These are phyloP conservation scores for Aepyceros melampus DNA, from an alignment of 2,113 vertebrate genomes.

Conservation along the genomic window DNA sequence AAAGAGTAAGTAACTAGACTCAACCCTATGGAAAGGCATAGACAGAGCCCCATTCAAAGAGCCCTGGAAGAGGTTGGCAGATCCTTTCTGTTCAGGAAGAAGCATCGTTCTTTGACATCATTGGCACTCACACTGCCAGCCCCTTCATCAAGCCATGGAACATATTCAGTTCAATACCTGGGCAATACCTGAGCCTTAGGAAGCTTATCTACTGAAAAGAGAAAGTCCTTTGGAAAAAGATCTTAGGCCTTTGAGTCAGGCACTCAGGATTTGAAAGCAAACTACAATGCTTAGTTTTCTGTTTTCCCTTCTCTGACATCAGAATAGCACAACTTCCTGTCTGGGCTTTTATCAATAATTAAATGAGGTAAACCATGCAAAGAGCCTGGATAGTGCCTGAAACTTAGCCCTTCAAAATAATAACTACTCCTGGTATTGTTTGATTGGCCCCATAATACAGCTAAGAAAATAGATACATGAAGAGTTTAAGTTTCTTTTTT, in stretches of 20 bases:
- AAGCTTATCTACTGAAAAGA: not conserved
- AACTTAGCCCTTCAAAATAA: not conserved
- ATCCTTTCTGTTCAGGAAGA: not conserved
- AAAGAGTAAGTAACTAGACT: not conserved
- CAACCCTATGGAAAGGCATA: not conserved
- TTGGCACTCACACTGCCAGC: not conserved
- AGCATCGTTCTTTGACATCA: not conserved
- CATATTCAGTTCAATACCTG: not conserved
- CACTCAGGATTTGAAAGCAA: not conserved
- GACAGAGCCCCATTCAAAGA: not conserved
- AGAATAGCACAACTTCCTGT: not conserved
- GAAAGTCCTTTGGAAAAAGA: not conserved
- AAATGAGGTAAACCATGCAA: not conserved
- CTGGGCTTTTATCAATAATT: not conserved
- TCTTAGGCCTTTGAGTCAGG: not conserved
- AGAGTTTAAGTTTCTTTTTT: slow-evolving; percentile 28
- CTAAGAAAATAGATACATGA: not conserved
- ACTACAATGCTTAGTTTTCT: not conserved
- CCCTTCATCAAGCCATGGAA: not conserved
- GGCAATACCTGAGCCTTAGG: not conserved
- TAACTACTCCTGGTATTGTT: not conserved
- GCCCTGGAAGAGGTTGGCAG: not conserved
- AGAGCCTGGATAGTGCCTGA: not conserved
- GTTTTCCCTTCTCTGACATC: not conserved
- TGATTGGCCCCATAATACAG: not conserved